Base-by-base conservation (phyloP, 2,888 invertebrate genomes). In the Noctua comes region DNA sequence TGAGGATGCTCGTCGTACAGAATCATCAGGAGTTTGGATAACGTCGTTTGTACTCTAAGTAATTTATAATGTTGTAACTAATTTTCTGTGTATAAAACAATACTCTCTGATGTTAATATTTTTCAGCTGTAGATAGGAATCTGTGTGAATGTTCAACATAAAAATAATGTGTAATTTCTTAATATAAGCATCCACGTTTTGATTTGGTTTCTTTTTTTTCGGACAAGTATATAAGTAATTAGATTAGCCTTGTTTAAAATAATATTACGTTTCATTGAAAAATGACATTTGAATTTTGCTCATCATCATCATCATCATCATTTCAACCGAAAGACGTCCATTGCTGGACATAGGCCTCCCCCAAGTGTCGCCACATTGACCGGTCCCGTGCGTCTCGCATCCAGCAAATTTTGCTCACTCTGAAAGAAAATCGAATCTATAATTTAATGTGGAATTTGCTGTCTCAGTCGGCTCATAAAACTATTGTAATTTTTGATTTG, bases 21-120 rank as follows among this genome's bases (percentile, higher is more conserved):
- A 90, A 89, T 51, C 91, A 93, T 46, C 91, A 91, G 24, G 95
- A 95, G 70, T 92, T 94, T 88, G 95, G 96, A 94, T 96, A 96
- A 92, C 94, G 89, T 88, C 40, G 46, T 75, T 70, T 77, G 27
- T 87, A 80, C 54, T 72, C 72, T 66, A 69, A 54, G 64, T 73
- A 70, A 79, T 78, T 68, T 76, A 68, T 77, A 77, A 74, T 77
- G 73, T 82, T 89, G 77, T 88, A 78, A 83, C 77, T 72, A 82
- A 84, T 77, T 76, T 78, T 84, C 76, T 77, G 77, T 89, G 80
- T 90, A 84, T 85, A 87, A 43, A 82, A 87, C 59, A 84, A 84
- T 88, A 89, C 74, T 87, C 79, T 88, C 83, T 87, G 87, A 80
- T 83, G 79, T 88, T 87, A 78, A 86, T 77, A 43, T 68, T 79